Base-by-base conservation (phyloP, 92 coral and sea anemone genomes). In the Plumapathes pennacea region DNA sequence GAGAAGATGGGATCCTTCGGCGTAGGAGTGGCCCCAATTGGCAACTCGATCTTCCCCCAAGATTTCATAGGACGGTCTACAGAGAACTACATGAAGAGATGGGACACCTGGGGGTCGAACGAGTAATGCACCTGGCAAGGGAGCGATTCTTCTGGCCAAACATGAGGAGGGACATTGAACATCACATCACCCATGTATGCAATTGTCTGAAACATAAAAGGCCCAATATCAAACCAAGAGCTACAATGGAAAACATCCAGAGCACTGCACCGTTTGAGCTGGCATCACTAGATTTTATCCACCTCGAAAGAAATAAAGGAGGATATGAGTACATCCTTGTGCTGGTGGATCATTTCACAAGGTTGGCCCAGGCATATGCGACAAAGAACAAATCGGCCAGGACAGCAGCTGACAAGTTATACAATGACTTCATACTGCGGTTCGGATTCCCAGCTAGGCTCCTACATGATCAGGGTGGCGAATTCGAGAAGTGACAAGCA, bases 61-160 rank as follows among this genome's bases (percentile, higher is more conserved):
- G 32, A 49, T 58, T 60, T 50, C 62, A 60, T 26, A 42, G 49
- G 12, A 71, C 50, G 71, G 71, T 60, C 34, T 54, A 52, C 71
- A 59, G 25, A 60, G 83, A 82, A 34, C 64, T 82, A 8, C 89
- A 74, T 41, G 58, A 82, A 62, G 82, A 81, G 50, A 74, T 77
- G 79, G 55, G 79, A 32, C 84, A 57, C 22, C 20, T 77, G 13
- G 77, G 84, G 27, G 41, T 33, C 20, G 85, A 72, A 40, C 48
- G 85, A 46, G 74, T 72, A 29, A 38, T 69, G 15, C 62, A 67
- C 11, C 66, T 78, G 2, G 58, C 84, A 5, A 69, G 69, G 38
- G 64, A 58, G 38, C 38, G 69, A 48, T 67, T 76, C 43, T 76
- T 9, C 34, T 76, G 77, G 83, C 83, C 77, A 8, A 26, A 23